Evolutionary conservation across 2,888 invertebrate genomes (phyloP).

Genomic region (Phytoseiulus persimilis): DNA sequence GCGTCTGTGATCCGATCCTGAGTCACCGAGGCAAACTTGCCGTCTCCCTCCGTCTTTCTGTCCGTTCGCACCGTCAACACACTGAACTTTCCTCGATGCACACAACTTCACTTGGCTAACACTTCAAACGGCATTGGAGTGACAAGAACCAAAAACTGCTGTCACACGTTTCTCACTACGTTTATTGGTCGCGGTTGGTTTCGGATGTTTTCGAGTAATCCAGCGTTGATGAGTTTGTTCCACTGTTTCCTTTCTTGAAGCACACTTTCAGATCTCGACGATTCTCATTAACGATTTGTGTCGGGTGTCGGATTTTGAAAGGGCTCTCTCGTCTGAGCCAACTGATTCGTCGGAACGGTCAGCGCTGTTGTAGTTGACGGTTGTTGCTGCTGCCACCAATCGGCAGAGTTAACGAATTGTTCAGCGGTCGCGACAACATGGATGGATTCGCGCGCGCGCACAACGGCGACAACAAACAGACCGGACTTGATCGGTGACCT

Average conservation of each 20-base stretch:
- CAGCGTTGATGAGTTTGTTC: background rate
- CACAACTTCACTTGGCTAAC: background rate
- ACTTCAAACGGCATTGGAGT: background rate
- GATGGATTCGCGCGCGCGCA: background rate
- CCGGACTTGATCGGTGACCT: constrained; percentile 9
- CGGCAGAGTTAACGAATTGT: background rate
- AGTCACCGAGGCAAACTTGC: constrained; percentile 1
- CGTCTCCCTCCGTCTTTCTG: background rate
- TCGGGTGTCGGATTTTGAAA: background rate
- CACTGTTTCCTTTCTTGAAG: background rate
- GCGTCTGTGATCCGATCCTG: constrained; percentile 9
- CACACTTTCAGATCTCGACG: background rate
- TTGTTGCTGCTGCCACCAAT: background rate
- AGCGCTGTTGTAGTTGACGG: background rate
- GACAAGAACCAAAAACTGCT: background rate
- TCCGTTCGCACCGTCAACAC: background rate
- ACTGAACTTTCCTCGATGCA: background rate
- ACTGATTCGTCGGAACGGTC: background rate
- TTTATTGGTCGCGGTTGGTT: background rate
- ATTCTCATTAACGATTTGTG: background rate
- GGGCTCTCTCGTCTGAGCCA: background rate
- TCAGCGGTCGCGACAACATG: background rate
- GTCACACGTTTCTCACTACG: background rate
- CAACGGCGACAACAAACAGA: background rate
- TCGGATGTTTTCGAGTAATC: background rate